Evolutionary conservation across 2,888 invertebrate genomes (phyloP).

Genomic region (Cylindroiulus punctatus): DNA sequence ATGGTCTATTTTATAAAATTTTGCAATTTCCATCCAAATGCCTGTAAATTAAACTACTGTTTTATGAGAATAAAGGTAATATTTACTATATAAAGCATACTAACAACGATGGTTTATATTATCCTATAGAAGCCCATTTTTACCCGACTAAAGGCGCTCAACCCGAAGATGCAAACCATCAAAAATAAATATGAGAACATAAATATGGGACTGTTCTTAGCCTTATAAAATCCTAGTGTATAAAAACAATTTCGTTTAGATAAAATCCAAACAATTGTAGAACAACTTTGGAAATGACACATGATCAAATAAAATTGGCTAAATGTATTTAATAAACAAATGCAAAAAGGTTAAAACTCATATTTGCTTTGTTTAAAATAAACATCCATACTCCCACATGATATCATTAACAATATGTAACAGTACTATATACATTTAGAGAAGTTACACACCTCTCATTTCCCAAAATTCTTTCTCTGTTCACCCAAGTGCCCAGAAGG

Average conservation of each 20-base stretch:
- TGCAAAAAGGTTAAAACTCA: constrained; percentile 28
- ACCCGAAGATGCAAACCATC: no score
- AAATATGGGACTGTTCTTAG: no score
- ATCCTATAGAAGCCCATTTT: no score
- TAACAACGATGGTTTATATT: background rate
- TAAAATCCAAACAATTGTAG: background rate
- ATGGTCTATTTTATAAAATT: constrained; percentile 53
- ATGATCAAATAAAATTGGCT: background rate
- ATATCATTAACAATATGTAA: constrained; percentile 31
- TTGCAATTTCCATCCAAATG: constrained; percentile 51
- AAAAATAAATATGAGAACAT: no score
- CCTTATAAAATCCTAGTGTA: no score
- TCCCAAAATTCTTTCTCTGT: background rate
- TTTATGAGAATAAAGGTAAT: constrained; percentile 49
- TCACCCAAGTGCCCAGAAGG: background rate
- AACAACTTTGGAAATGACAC: background rate
- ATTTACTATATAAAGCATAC: constrained; percentile 50
- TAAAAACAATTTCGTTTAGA: background rate
- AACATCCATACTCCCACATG: constrained; percentile 30
- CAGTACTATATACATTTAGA: background rate
- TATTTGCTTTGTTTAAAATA: constrained; percentile 30
- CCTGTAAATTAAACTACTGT: constrained; percentile 49
- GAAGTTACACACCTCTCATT: background rate
- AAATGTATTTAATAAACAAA: constrained; percentile 42
- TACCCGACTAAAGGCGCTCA: no score